phyloP scores from a whole-genome alignment of 2,888 invertebrate species.

The Drosophila antonietae region DNA sequence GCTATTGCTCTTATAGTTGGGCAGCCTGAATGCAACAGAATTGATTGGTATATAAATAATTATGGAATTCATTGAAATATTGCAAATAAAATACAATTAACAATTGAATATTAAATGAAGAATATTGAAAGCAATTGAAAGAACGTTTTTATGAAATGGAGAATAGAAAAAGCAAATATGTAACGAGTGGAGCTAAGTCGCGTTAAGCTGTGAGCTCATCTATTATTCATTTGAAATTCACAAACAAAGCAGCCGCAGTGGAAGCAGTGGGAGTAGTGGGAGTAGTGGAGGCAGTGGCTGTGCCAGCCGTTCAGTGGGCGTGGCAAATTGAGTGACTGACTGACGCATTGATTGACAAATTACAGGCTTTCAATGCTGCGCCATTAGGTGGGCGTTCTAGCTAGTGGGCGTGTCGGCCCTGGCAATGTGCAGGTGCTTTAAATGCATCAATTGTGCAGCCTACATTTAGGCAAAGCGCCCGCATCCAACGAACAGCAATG shows the following conservation, averaged over 20 bases:
- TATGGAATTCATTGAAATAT: background rate
- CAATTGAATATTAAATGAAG: background rate
- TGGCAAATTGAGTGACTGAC: slow-evolving; percentile 12
- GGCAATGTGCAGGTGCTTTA: slow-evolving; percentile 52
- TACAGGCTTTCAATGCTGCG: slow-evolving; percentile 21
- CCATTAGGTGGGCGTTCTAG: slow-evolving; percentile 3
- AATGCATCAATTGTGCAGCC: slow-evolving; percentile 51
- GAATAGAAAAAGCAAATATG: slow-evolving; percentile 1
- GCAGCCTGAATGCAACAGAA: background rate
- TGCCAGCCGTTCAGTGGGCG: background rate
- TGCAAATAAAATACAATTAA: background rate
- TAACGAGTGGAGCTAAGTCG: slow-evolving; percentile 4
- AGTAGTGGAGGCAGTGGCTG: background rate
- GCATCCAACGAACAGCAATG: slow-evolving; percentile 20
- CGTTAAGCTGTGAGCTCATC: slow-evolving; percentile 7
- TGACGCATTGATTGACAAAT: slow-evolving; percentile 37
- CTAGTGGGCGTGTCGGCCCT: slow-evolving; percentile 37
- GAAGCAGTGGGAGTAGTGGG: background rate
- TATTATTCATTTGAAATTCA: slow-evolving; percentile 7
- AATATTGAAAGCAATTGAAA: background rate
- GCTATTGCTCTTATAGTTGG: background rate
- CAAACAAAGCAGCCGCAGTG: background rate
- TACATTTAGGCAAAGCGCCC: slow-evolving; percentile 51
- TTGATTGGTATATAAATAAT: background rate
- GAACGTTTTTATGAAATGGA: background rate